Base-by-base conservation (phyloP, 2,797 vertebrate species). In the Malurus leucopterus region DNA sequence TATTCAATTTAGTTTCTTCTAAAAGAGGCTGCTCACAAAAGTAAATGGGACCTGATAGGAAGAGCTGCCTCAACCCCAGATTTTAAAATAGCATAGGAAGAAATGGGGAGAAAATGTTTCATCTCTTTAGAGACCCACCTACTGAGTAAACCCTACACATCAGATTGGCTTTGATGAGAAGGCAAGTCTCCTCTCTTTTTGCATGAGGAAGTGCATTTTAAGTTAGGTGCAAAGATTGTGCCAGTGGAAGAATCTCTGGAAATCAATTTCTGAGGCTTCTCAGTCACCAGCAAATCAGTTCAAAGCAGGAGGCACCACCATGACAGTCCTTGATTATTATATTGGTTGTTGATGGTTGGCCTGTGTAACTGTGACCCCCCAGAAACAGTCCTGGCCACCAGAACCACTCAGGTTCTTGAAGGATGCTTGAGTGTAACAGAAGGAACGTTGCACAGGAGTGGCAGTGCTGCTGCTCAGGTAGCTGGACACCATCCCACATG, bases 61-160 rank as follows among this genome's bases (percentile, higher is more conserved):
- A 71, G 46, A 70, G 46, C 14, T 73, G 29, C 32, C 47, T 79
- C 65, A 68, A 51, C 40, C 32, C 7, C 41, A 75, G 41, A 36
- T 79, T 71, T 84, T 59, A 69, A 85, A 79, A 72, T 13, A 53
- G 16, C 29, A 12, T 49, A 29, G 38, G 23, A 64, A 51, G n/a
- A 8, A 3, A 38, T 0, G 1, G 30, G 53, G 36, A 50, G 49
- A 57, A 82, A 54, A 72, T 62, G 36, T 57, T 75, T 6, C 22
- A 30, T 53, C 43, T 68, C 61, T 34, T 76, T 51, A 34, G 83
- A 72, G 47, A 47, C n/a, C n/a, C 17, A 3, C 38, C 32, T 51
- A 13, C 16, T 1, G 1, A 29, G 32, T 55, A 63, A 75, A 27
- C 17, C 0, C 0, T 29, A 44, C n/a, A 11, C 47, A 63, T 8